Evolutionary conservation across 1,140 invertebrate genomes (phyloP).

Genomic region (Gryon sp.): DNA sequence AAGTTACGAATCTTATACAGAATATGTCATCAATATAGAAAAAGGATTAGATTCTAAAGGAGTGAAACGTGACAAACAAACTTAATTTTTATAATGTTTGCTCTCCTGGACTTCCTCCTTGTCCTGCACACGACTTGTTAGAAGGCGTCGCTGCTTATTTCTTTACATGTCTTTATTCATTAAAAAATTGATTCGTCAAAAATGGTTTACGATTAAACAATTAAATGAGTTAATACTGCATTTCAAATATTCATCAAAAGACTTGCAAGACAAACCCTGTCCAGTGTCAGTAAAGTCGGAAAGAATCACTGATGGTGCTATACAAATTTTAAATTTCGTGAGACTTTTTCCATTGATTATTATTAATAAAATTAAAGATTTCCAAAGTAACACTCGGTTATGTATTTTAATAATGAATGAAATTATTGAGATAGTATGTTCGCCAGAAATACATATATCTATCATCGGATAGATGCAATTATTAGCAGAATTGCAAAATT

Average conservation of each 20-base stretch:
- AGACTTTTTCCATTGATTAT: slow-evolving; percentile 49
- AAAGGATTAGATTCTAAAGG: slow-evolving; percentile 36
- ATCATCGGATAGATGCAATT: slow-evolving; percentile 34
- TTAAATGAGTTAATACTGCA: slow-evolving; percentile 44
- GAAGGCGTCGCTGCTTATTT: slow-evolving; percentile 59
- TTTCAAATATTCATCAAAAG: slow-evolving; percentile 51
- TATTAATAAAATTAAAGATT: slow-evolving; percentile 31
- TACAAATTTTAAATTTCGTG: slow-evolving; percentile 43
- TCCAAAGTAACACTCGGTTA: slow-evolving; percentile 20
- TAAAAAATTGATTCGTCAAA: slow-evolving; percentile 35
- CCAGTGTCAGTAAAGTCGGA: slow-evolving; percentile 36
- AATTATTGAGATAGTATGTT: slow-evolving; percentile 56
- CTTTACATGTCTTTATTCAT: slow-evolving; percentile 53
- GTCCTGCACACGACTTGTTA: slow-evolving; percentile 59
- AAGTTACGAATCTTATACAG: slow-evolving; percentile 50
- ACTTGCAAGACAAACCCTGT: slow-evolving; percentile 13
- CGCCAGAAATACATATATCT: slow-evolving; percentile 50
- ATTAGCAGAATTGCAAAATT: slow-evolving; percentile 31
- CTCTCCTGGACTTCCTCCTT: slow-evolving; percentile 55
- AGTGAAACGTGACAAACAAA: slow-evolving; percentile 58
- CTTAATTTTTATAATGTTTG: slow-evolving; percentile 62
- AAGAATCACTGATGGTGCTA: too few species aligned
- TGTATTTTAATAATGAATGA: slow-evolving; percentile 34
- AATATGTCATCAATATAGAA: slow-evolving; percentile 33
- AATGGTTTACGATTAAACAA: slow-evolving; percentile 49